Percentiles rank a stretch among this genome's conserved stretches.
Evolutionary conservation across 2,888 invertebrate genomes (phyloP).

Genomic region (Himalopsyche anomala): DNA sequence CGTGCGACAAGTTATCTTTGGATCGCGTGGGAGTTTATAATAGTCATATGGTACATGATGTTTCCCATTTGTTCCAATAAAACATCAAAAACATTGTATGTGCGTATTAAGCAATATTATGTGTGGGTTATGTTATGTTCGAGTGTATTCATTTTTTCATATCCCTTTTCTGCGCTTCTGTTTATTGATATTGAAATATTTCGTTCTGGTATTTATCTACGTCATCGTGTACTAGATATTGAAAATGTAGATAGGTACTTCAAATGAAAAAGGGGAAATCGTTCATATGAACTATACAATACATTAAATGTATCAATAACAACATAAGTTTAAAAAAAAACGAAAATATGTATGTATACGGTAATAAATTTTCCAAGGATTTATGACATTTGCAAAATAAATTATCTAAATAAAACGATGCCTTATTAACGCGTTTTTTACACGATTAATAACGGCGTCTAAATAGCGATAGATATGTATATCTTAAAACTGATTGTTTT

Average conservation of each 20-base stretch:
- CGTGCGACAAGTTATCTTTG: constrained; percentile 22
- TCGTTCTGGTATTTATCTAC: constrained; percentile 10
- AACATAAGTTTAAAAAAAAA: neutral
- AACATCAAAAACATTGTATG: constrained; percentile 12
- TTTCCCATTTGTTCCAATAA: constrained; percentile 20
- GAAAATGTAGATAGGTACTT: constrained; percentile 5
- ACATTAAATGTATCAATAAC: neutral
- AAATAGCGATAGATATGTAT: too few species aligned
- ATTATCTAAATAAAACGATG: too few species aligned
- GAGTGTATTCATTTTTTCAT: constrained; percentile 32
- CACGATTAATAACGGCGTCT: too few species aligned
- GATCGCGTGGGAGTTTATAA: constrained; percentile 17
- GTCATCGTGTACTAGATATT: constrained; percentile 5
- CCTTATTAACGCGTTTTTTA: too few species aligned
- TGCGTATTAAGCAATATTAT: neutral
- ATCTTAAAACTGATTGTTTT: too few species aligned
- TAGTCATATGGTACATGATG: neutral
- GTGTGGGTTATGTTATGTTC: constrained; percentile 48
- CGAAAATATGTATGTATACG: too few species aligned
- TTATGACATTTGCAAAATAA: too few species aligned
- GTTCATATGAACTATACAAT: neutral
- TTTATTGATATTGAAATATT: constrained; percentile 55
- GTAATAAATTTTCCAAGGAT: too few species aligned
- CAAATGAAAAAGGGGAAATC: neutral
- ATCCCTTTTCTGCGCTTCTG: constrained; percentile 54